A percentile compares a stretch with the other conserved stretches of the same genome.
Conservation (phyloP, 1,140 invertebrate species). For the Trichomalopsis sarcophagae region DNA sequence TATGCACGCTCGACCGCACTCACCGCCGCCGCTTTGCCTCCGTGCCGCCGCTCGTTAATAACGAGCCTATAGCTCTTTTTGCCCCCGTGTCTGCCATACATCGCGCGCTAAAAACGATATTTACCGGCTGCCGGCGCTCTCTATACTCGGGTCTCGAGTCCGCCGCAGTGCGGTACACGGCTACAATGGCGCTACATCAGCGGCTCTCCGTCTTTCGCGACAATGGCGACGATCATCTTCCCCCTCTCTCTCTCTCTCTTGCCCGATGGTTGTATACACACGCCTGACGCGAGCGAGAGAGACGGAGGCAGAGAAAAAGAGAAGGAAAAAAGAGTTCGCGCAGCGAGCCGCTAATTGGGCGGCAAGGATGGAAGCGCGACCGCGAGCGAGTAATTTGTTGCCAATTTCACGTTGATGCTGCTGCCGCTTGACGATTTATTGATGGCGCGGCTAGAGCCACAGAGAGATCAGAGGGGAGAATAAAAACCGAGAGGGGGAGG, state of each 20-base stretch:
- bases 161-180: not conserved
- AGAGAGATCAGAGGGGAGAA: not conserved
- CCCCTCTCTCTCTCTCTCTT: slow-evolving; percentile 1
- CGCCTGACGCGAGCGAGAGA: not conserved
- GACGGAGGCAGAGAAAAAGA: not conserved
- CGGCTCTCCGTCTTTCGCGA: slow-evolving; percentile 1
- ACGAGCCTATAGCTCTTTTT: slow-evolving; percentile 15
- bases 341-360: slow-evolving; percentile 59
- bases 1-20: slow-evolving; percentile 7
- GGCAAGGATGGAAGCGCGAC: slow-evolving; percentile 53
- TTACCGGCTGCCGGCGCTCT: not conserved
- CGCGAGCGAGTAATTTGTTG: slow-evolving; percentile 59
- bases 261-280: not conserved
- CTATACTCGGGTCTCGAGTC: not conserved
- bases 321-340: not conserved
- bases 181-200: not conserved
- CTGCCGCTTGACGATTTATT: slow-evolving; percentile 35
- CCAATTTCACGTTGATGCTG: slow-evolving; percentile 53
- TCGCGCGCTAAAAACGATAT: slow-evolving; percentile 9
- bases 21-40: not conserved
- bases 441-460: not conserved
- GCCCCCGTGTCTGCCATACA: slow-evolving; percentile 4
- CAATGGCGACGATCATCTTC: slow-evolving; percentile 1
- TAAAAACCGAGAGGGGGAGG: slow-evolving; percentile 12
- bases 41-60: slow-evolving; percentile 8